Conservation (phyloP, 2,888 invertebrate species). For the Sinotaia quadrata region DNA sequence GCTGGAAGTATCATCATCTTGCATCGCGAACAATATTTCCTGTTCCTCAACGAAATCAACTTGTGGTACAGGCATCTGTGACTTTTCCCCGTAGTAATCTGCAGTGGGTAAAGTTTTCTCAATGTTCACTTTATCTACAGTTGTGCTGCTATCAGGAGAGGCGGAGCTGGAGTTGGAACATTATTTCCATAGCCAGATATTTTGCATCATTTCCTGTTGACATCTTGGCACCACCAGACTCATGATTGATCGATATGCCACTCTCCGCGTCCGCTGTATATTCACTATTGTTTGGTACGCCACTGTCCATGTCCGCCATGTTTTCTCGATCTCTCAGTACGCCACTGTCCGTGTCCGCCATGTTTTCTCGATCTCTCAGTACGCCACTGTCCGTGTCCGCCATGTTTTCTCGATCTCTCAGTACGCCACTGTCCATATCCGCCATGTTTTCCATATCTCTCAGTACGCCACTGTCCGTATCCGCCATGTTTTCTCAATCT, state of each 20-base stretch:
- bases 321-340: conserved; percentile 22
- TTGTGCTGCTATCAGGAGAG: neutral
- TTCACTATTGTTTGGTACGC: neutral
- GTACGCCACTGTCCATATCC: conserved; percentile 40
- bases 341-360: conserved; percentile 39
- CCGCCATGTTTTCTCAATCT: too few species aligned
- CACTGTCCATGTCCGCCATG: neutral
- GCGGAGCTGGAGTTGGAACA: neutral
- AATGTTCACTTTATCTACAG: neutral
- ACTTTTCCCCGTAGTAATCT: neutral
- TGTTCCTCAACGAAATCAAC: neutral
- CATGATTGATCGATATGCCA: too few species aligned
- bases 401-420: conserved; percentile 9
- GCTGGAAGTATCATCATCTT: too few species aligned
- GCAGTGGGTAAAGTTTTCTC: too few species aligned
- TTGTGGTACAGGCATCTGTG: neutral
- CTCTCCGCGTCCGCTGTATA: too few species aligned
- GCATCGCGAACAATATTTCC: neutral
- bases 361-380: conserved; percentile 11
- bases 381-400: conserved; percentile 41
- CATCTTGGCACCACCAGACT: too few species aligned
- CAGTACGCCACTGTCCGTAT: conserved; percentile 39
- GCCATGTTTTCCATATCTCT: conserved; percentile 8
- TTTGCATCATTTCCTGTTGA: too few species aligned
- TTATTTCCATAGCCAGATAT: too few species aligned